Conservation (phyloP, 2,797 vertebrate genomes). For the Clarias platycephalus region DNA sequence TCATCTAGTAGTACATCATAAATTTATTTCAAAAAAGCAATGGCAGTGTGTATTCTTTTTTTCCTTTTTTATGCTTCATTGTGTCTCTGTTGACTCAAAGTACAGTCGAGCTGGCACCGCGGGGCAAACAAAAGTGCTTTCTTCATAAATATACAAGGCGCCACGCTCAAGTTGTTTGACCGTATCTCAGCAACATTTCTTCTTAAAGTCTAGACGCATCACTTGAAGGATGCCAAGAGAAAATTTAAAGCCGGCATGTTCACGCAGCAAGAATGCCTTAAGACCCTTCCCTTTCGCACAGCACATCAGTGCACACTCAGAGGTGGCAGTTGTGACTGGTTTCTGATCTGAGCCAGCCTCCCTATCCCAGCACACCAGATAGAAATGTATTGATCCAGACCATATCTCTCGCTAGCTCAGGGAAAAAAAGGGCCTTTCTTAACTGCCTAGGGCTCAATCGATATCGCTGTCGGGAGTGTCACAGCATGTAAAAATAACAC, state of each 20-base stretch:
- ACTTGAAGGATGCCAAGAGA: conserved; percentile 6
- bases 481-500: conserved; percentile 50
- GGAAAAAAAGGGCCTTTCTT: conserved; percentile 39
- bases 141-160: neutral
- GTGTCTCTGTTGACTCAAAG: conserved; percentile 1
- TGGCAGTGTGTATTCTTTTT: neutral
- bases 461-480: conserved; percentile 43
- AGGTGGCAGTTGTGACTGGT: conserved; percentile 36
- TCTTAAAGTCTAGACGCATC: neutral
- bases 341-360: conserved; percentile 30
- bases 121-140: neutral
- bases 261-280: conserved; percentile 5
- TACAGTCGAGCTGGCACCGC: neutral
- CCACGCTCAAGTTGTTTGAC: neutral
- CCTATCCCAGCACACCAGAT: conserved; percentile 46
- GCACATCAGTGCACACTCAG: conserved; percentile 8
- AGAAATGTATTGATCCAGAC: conserved; percentile 51
- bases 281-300: conserved; percentile 17
- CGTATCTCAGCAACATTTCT: neutral
- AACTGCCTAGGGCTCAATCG: conserved; percentile 36
- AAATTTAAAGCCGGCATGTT: conserved; percentile 13
- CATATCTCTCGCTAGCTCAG: conserved; percentile 32
- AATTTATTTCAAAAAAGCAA: neutral
- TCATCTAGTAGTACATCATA: neutral
- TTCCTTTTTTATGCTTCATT: neutral